Evolutionary conservation across 1,140 invertebrate species (phyloP).

Genomic region (Drosophila funebris): DNA sequence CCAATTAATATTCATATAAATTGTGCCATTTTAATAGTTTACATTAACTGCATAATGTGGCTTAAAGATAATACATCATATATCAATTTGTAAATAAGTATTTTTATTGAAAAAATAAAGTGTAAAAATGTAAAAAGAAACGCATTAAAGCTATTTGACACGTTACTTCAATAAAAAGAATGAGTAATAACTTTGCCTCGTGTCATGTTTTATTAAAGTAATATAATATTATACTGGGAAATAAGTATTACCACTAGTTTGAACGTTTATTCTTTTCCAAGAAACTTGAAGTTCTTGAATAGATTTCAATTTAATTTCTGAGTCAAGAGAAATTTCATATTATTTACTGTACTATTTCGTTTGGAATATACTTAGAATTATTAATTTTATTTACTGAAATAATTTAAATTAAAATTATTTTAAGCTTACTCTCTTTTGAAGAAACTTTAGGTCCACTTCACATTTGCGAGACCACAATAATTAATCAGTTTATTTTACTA

Average conservation of each 20-base stretch:
- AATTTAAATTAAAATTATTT: no score
- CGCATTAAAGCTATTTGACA: not conserved
- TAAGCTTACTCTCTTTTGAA: no score
- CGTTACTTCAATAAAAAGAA: not conserved
- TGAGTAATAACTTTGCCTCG: not conserved
- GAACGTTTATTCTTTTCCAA: no score
- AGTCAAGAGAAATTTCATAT: no score
- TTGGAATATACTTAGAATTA: no score
- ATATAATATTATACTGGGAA: not conserved
- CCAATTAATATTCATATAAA: conserved; percentile 67
- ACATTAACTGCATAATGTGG: conserved; percentile 69
- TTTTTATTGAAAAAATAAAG: not conserved
- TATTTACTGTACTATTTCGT: no score
- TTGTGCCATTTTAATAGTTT: conserved; percentile 66
- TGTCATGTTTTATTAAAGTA: not conserved
- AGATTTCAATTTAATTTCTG: no score
- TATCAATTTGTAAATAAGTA: not conserved
- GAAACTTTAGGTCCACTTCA: no score
- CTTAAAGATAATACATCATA: conserved; percentile 28
- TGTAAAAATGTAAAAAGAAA: not conserved
- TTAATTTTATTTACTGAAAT: no score
- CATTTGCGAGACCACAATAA: no score
- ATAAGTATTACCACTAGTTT: not conserved
- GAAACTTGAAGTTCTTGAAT: not conserved
- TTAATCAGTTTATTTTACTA: no score